Conservation (phyloP, 2,797 vertebrate genomes). For the Tinamus major region DNA sequence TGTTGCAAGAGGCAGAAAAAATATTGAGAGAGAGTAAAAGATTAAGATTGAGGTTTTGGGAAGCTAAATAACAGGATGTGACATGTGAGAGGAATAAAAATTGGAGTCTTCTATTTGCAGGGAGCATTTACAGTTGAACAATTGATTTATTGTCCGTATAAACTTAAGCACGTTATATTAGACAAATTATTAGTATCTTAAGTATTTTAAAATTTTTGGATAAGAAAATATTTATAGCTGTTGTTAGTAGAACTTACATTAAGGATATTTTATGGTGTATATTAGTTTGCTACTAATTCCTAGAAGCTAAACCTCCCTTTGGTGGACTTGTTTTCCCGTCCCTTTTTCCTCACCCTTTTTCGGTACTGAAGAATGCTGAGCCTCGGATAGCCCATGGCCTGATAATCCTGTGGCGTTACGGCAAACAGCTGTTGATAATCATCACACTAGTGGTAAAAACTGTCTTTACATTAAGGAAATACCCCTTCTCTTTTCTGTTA, state of each 20-base stretch:
- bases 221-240: not conserved
- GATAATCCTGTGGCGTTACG: not conserved
- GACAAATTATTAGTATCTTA: not conserved
- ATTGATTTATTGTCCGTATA: not conserved
- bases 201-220: not conserved
- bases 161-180: not conserved
- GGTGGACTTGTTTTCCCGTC: not conserved
- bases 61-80: not conserved
- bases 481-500: not conserved
- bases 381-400: not conserved
- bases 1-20: not conserved
- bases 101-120: not conserved
- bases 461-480: not conserved
- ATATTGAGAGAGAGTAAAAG: not conserved
- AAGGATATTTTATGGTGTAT: not conserved
- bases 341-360: not conserved
- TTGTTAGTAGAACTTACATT: not conserved
- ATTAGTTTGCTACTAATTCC: not conserved
- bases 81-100: not conserved
- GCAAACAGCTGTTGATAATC: not conserved
- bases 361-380: not conserved
- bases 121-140: not conserved
- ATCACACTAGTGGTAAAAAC: not conserved
- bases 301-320: not conserved
- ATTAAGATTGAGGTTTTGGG: not conserved